Conservation (phyloP, 2,888 invertebrate species). For the Leistus spinibarbis region DNA sequence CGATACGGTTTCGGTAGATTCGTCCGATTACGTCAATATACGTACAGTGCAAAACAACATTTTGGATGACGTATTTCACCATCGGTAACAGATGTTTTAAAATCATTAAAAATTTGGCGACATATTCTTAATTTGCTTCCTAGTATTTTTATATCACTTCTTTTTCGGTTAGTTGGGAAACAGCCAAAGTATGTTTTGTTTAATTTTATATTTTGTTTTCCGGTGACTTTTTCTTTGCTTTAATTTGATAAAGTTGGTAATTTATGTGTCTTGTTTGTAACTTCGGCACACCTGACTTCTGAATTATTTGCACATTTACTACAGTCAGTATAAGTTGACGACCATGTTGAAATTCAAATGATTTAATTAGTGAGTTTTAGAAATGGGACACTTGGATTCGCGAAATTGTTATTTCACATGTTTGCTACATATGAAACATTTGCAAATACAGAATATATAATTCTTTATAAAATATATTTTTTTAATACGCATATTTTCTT, state of each 20-base stretch:
- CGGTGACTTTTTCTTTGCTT: not conserved
- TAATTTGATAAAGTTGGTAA: not conserved
- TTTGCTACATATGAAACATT: too few species aligned
- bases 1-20: slow-evolving; percentile 3
- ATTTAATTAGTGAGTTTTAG: not conserved
- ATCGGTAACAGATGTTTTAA: not conserved
- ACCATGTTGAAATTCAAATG: not conserved
- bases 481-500: too few species aligned
- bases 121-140: not conserved
- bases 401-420: not conserved
- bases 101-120: too few species aligned
- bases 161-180: not conserved
- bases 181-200: not conserved
- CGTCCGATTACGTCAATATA: slow-evolving; percentile 4
- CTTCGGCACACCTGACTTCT: not conserved
- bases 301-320: not conserved
- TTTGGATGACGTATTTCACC: not conserved
- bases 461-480: too few species aligned
- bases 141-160: not conserved
- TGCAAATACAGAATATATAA: too few species aligned
- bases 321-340: not conserved
- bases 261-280: not conserved
- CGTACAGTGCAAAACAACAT: not conserved
- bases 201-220: not conserved
- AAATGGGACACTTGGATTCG: not conserved